phyloP scores from a whole-genome alignment of 2,888 invertebrate species.

The Melanargia galathea region DNA sequence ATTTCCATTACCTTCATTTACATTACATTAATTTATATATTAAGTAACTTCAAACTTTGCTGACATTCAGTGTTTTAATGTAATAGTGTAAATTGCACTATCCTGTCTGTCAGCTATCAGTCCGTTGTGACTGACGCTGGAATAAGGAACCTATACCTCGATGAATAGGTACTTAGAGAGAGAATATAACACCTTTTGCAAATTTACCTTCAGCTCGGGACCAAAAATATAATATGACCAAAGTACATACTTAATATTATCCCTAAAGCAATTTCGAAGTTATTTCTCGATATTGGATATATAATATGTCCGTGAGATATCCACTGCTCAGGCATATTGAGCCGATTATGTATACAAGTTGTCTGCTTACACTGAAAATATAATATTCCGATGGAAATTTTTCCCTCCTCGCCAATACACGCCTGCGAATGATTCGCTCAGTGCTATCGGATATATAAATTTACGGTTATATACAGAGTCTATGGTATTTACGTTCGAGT shows the following conservation, averaged over 20 bases:
- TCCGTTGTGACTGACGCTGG: no score
- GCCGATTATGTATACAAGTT: conserved; percentile 40
- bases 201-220: no score
- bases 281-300: conserved; percentile 23
- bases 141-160: no score
- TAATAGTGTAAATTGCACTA: no score
- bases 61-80: no score
- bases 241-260: background rate
- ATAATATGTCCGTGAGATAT: conserved; percentile 19
- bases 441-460: background rate
- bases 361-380: conserved; percentile 19
- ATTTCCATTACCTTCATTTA: no score
- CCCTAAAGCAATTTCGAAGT: conserved; percentile 20
- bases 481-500: background rate
- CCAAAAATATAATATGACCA: background rate
- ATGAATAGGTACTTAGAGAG: no score
- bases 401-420: conserved; percentile 6
- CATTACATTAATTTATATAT: no score
- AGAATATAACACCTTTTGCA: no score
- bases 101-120: no score
- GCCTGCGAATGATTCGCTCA: conserved; percentile 10
- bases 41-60: no score
- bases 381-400: background rate
- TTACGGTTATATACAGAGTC: background rate
- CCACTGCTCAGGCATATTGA: conserved; percentile 30